Evolutionary conservation across 2,888 invertebrate genomes (phyloP), one percentile per base, ranked within the genome.

Genomic region (Phyto melanocephala): DNA sequence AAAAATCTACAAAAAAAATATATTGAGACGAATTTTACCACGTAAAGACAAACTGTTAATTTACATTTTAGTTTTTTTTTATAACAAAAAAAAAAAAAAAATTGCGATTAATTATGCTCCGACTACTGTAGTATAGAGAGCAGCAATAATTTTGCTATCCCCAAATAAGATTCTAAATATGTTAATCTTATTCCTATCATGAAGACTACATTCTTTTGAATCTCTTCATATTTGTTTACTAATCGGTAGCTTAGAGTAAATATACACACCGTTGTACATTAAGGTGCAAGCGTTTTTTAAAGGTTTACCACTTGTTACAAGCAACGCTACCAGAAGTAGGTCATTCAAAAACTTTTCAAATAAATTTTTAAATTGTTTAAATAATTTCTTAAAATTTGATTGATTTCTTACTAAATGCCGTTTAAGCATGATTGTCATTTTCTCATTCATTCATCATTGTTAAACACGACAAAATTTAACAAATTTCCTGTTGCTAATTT

Each of bases 331-430:
- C 6, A 47, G 62, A 77, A 62, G 68, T 77, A 35, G 77, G 77
- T 70, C 77, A 45, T 62, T 68, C 24, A 68, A 17, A n/a, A n/a
- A n/a, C n/a, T n/a, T 15, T 24, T 28, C 37, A 58, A 56, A 15
- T 20, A 22, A 35, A 58, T 22, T 62, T 52, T 17, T 35, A 65
- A 75, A 24, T 62, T 70, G 24, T 37, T 62, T 20, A 20, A 45
- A 47, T 28, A 63, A 62, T 13, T 70, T 62, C 33, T 45, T 63
- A 6, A 77, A 54, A 70, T 50, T 56, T 81, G 81, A 81, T 81
- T 77, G 81, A 81, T 81, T 77, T 77, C 72, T 42, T 47, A 54
- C 33, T 47, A 72, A 77, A 68, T 10, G 24, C 22, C 52, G 33
- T n/a, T 62, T 22, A 40, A 62, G 50, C 42, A 50, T 72, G 28